Conservation (phyloP, 2,113 vertebrate genomes). For the Semicossyphus pulcher region DNA sequence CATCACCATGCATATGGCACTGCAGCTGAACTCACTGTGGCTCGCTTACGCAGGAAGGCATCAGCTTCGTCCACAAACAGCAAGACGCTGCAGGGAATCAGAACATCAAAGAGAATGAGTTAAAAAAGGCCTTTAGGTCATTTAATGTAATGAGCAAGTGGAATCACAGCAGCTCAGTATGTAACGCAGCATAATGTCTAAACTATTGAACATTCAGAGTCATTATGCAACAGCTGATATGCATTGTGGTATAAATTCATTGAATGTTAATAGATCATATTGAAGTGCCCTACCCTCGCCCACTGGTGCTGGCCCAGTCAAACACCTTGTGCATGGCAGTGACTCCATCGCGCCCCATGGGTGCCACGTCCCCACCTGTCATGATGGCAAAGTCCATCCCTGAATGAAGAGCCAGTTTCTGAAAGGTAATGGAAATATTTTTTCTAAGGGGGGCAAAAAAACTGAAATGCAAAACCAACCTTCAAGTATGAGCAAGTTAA, state of each 20-base stretch:
- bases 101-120: slow-evolving; percentile 44
- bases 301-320: slow-evolving; percentile 90
- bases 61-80: slow-evolving; percentile 93
- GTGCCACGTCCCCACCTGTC: slow-evolving; percentile 93
- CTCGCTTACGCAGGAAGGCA: slow-evolving; percentile 88
- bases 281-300: slow-evolving; percentile 83
- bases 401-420: slow-evolving; percentile 82
- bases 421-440: slow-evolving; percentile 13
- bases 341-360: slow-evolving; percentile 92
- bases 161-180: slow-evolving; percentile 4
- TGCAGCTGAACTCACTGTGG: slow-evolving; percentile 84
- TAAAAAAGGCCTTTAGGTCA: slow-evolving; percentile 2
- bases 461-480: not conserved
- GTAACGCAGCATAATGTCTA: not conserved
- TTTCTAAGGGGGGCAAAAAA: not conserved
- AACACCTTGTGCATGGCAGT: slow-evolving; percentile 96
- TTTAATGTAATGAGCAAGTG: slow-evolving; percentile 12
- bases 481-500: not conserved
- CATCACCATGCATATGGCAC: slow-evolving; percentile 42
- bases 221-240: slow-evolving; percentile 1
- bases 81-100: slow-evolving; percentile 81
- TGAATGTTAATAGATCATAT: slow-evolving; percentile 31
- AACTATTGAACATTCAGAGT: not conserved
- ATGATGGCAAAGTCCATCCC: slow-evolving; percentile 95
- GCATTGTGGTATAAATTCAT: slow-evolving; percentile 11